Percentiles rank a stretch among this genome's conserved stretches.
Conservation (phyloP, 2,888 invertebrate genomes). For the Torymus texanus region DNA sequence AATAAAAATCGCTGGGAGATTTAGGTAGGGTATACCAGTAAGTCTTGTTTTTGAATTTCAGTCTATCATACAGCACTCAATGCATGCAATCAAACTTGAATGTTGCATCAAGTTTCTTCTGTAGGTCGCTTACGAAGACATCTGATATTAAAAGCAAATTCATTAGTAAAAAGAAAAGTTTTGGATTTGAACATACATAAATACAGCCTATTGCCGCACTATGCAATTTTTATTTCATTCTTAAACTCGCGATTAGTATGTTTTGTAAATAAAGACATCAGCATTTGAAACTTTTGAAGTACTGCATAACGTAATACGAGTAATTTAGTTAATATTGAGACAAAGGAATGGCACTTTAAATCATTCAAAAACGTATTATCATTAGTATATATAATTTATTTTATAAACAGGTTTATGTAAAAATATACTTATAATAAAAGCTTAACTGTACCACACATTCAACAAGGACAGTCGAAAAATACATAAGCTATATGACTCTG, state of each 20-base stretch:
- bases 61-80: slow-evolving; percentile 9
- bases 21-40: slow-evolving; percentile 10
- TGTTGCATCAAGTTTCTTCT: slow-evolving; percentile 61
- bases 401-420: slow-evolving; percentile 61
- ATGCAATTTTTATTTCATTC: slow-evolving; percentile 8
- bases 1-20: slow-evolving; percentile 21
- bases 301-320: neutral
- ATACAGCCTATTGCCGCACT: slow-evolving; percentile 20
- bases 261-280: slow-evolving; percentile 4
- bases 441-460: slow-evolving; percentile 45
- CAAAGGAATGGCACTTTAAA: neutral
- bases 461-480: slow-evolving; percentile 54
- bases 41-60: slow-evolving; percentile 25
- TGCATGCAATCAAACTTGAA: slow-evolving; percentile 58
- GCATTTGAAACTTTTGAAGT: slow-evolving; percentile 3
- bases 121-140: slow-evolving; percentile 38
- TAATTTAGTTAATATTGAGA: slow-evolving; percentile 39
- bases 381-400: slow-evolving; percentile 56
- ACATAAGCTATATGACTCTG: slow-evolving; percentile 46
- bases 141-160: neutral
- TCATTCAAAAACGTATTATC: neutral
- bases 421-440: slow-evolving; percentile 65
- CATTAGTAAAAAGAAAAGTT: slow-evolving; percentile 40
- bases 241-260: neutral
- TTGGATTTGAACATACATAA: slow-evolving; percentile 9